Evolutionary conservation across 2,888 invertebrate genomes (phyloP), one percentile per base, ranked within the genome.

Genomic region (Argynnis bischoffii): DNA sequence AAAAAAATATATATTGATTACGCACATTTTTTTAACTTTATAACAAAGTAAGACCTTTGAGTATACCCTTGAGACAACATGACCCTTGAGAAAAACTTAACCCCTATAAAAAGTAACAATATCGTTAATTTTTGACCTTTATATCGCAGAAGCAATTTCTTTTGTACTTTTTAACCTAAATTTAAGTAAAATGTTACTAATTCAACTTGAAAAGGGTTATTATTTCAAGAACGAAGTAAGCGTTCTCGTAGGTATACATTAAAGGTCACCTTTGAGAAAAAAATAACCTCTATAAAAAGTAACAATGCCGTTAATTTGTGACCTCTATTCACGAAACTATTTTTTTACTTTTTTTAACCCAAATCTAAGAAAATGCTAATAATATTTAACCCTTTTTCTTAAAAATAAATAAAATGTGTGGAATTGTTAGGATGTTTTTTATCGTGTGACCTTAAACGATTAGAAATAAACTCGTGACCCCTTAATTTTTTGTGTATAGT

Each of bases 251-350:
- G 35, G 35, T 35, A 6, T 6, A 11, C 35, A 41, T 41, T 41
- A 8, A 41, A 35, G 35, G 35, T 35, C 35, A 59, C 63, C 65
- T 65, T 11, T 68, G 68, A 55, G 68, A 70, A 68, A 64, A 48
- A 31, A 51, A 26, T 65, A 57, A 68, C 55, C 65, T 65, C 18
- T 46, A 35, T 26, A 21, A 48, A 48, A 55, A 55, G 31, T 21
- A 54, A 68, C 70, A 70, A 70, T 70, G n/a, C 18, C 26, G 6
- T 54, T 63, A 63, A 65, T 70, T 67, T 57, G 18, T 64, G 63
- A 63, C 48, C 67, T 54, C 13, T 50, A 26, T 41, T 11, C 35
- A 41, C 35, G 35, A 8, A 41, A 41, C 14, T 4, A 21, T 41
- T 46, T 63, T 51, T 51, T 55, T 21, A 41, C 35, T 6, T 3